A percentile compares a stretch with the other conserved stretches of the same genome.
These are phyloP conservation scores for Sprattus sprattus DNA, from an alignment of 2,113 vertebrate species.

Conservation along the genomic window DNA sequence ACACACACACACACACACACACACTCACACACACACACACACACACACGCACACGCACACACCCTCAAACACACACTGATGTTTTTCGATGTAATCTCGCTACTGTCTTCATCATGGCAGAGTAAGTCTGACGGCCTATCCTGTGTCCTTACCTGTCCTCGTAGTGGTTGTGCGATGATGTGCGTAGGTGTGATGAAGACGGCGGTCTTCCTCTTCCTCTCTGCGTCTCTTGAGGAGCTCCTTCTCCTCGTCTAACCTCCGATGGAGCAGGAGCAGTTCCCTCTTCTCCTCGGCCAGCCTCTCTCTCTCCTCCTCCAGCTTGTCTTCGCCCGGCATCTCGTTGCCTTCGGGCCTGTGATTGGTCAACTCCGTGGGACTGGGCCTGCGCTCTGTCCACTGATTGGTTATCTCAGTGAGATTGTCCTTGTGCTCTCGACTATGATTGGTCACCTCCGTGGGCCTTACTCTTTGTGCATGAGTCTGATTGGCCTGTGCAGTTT, in stretches of 20 bases:
- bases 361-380: slow-evolving; percentile 9
- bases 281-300: slow-evolving; percentile 61
- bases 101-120: no score
- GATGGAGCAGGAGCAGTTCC: slow-evolving; percentile 66
- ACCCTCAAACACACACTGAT: no score
- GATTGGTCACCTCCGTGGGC: slow-evolving; percentile 37
- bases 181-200: slow-evolving; percentile 54
- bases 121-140: no score
- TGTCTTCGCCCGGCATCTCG: slow-evolving; percentile 51
- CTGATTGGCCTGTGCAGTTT: slow-evolving; percentile 40
- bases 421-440: slow-evolving; percentile 44
- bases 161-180: slow-evolving; percentile 60
- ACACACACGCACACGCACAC: no score
- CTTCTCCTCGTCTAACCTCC: slow-evolving; percentile 69
- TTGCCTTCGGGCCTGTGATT: slow-evolving; percentile 57
- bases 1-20: no score
- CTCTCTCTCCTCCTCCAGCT: slow-evolving; percentile 48
- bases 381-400: slow-evolving; percentile 18
- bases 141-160: slow-evolving; percentile 32
- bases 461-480: slow-evolving; percentile 32
- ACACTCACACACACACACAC: no score
- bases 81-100: no score
- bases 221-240: slow-evolving; percentile 61
- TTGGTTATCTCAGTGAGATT: slow-evolving; percentile 55
- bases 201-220: slow-evolving; percentile 52